These are phyloP conservation scores for Megatriorchis doriae DNA, from an alignment of 2,113 vertebrate species.

Conservation along the genomic window DNA sequence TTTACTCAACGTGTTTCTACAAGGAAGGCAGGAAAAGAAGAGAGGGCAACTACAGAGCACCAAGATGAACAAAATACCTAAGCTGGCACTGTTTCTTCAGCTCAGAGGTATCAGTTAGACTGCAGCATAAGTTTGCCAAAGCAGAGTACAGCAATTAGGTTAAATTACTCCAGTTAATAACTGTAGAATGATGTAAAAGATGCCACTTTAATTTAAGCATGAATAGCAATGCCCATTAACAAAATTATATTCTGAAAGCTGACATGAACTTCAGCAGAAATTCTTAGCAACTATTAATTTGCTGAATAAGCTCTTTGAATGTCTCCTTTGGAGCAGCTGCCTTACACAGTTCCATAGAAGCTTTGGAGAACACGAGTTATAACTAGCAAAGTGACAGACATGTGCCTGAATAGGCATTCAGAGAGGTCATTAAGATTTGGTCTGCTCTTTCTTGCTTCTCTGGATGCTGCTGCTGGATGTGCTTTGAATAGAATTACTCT, in stretches of 20 bases:
- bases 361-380: background rate
- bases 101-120: background rate
- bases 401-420: background rate
- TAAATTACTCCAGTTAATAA: background rate
- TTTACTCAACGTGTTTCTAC: background rate
- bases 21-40: background rate
- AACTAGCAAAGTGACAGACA: background rate
- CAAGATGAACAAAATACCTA: background rate
- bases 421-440: background rate
- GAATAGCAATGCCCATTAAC: background rate
- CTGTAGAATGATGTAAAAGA: background rate
- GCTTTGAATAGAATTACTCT: background rate
- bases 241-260: background rate
- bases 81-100: background rate
- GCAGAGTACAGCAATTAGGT: background rate
- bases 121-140: background rate
- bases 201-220: background rate
- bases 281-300: background rate
- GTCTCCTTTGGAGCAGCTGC: background rate
- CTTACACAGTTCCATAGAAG: background rate
- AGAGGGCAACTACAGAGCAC: background rate
- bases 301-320: background rate
- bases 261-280: background rate
- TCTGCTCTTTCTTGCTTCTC: background rate
- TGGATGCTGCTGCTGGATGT: background rate